Percentiles rank a stretch among this genome's conserved stretches.
phyloP scores from a whole-genome alignment of 2,888 invertebrate genomes.

The Theretra japonica region DNA sequence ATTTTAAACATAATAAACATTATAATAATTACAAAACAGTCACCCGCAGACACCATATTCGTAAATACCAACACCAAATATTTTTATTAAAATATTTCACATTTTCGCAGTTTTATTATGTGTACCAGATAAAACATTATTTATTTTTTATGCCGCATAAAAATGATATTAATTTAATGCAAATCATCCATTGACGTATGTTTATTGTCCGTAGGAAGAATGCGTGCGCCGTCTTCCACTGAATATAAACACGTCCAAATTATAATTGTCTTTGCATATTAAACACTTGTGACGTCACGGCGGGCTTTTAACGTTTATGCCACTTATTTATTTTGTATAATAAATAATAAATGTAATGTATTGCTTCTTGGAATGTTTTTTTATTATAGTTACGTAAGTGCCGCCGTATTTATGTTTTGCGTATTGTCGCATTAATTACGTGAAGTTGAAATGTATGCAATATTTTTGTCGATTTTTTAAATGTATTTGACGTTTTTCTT shows the following conservation, averaged over 20 bases:
- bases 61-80: not conserved
- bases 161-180: slow-evolving; percentile 40
- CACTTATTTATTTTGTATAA: not conserved
- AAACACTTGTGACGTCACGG: not conserved
- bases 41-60: not conserved
- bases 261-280: slow-evolving; percentile 26
- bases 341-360: slow-evolving; percentile 10
- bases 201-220: slow-evolving; percentile 15
- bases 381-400: slow-evolving; percentile 5
- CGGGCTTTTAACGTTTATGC: slow-evolving; percentile 10
- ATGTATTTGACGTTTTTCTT: not conserved
- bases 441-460: not conserved
- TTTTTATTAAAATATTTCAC: not conserved
- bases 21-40: not conserved
- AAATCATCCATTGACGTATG: slow-evolving; percentile 34
- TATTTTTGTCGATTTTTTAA: not conserved
- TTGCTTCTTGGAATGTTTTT: not conserved
- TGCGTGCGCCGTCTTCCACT: slow-evolving; percentile 4
- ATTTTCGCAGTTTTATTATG: slow-evolving; percentile 32
- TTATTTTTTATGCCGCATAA: slow-evolving; percentile 44
- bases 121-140: slow-evolving; percentile 40
- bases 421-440: not conserved
- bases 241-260: slow-evolving; percentile 21
- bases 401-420: not conserved
- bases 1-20: not conserved